Base-by-base conservation (phyloP, 2,113 vertebrate species). In the Cariama cristata region DNA sequence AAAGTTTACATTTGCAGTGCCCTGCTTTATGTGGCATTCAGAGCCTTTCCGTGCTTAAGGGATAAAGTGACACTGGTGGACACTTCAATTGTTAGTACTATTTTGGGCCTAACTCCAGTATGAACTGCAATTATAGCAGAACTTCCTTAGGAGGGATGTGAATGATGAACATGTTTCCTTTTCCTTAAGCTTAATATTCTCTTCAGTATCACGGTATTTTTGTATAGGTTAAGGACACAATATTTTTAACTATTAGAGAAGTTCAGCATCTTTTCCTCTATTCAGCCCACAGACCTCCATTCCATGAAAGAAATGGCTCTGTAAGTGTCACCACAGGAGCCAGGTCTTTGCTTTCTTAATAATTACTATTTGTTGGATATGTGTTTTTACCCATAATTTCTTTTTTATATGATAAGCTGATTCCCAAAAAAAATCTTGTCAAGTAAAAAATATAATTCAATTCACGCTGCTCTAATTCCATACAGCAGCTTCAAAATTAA, bases 61-160 rank as follows among this genome's bases (percentile, higher is more conserved):
- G 87, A 55, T 94, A 96, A 96, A 87, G 19, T 84, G 47, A 75
- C 77, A 75, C 47, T 76, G 32, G 17, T 35, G 40, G 52, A 80
- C 14, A 23, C n/a, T 72, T 82, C 91, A 64, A 86, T 66, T 94
- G 92, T 91, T 60, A 66, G 56, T 83, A 53, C 89, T 97, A 95
- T 97, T 98, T 97, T 97, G 79, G 60, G 42, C 73, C 86, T 67
- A 52, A 80, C 18, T 72, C 5, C 35, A 11, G 24, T 28, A 28
- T 45, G 53, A 75, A 28, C 69, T 66, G 77, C 69, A 95, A 28
- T 95, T 73, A 90, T 35, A 81, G 72, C 49, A 90, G 45, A 82
- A 84, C 85, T 98, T 98, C 98, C 96, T 96, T 84, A 75, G 80
- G 58, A 96, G 91, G 79, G 82, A 97, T 73, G 21, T 94, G 95